Conservation (phyloP, 1,140 invertebrate genomes). For the Heterodera carotae region DNA sequence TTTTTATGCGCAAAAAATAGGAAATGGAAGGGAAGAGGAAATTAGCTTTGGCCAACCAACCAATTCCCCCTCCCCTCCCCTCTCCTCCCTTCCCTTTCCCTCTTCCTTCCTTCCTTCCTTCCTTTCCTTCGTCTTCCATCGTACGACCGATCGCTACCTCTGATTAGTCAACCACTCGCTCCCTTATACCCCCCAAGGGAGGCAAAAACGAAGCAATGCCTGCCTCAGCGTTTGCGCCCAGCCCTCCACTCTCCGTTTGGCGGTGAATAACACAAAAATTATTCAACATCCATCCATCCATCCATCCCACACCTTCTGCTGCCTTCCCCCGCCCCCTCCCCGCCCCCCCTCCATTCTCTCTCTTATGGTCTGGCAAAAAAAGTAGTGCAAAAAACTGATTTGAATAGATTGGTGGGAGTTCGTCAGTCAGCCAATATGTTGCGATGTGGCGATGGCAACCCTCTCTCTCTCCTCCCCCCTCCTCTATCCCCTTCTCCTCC, state of each 20-base stretch:
- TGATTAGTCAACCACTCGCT: constrained; percentile 2
- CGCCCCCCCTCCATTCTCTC: background rate
- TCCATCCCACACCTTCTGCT: too few relatives aligned
- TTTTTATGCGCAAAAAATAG: constrained; percentile 6
- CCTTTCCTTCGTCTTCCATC: constrained; percentile 1
- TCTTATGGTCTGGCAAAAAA: background rate
- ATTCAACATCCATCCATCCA: constrained; percentile 6
- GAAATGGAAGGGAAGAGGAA: background rate
- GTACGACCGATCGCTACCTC: constrained; percentile 5
- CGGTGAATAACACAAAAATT: constrained; percentile 13
- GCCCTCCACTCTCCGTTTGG: background rate
- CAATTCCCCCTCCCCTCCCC: background rate
- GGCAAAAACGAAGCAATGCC: background rate
- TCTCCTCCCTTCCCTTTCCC: background rate
- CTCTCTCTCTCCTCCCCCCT: too few relatives aligned
- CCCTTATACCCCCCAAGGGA: background rate
- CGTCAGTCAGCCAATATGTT: background rate
- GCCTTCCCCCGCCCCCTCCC: too few relatives aligned
- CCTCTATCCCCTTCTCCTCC: background rate
- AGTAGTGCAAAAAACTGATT: constrained; percentile 18
- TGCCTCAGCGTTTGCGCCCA: background rate
- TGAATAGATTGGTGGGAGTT: constrained; percentile 10
- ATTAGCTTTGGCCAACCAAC: constrained; percentile 3
- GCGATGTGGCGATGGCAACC: background rate
- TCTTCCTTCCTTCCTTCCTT: background rate